A percentile compares a stretch with the other conserved stretches of the same genome.
Evolutionary conservation across 2,888 invertebrate species (phyloP).

Genomic region (Troilus luridus): DNA sequence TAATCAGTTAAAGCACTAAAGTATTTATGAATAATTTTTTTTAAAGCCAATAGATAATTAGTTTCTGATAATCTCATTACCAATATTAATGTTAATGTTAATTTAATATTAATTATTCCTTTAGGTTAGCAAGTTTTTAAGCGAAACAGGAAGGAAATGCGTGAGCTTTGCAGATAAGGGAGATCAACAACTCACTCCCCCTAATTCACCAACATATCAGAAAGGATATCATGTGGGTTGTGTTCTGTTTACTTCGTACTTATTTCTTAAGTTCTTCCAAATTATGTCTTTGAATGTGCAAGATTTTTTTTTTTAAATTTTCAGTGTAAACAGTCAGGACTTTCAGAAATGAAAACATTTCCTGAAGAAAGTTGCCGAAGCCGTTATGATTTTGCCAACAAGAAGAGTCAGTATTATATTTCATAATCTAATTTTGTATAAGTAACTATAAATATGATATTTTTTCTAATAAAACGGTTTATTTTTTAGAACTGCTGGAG

Average conservation of each 20-base stretch:
- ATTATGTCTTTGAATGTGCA: neutral
- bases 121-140: slow-evolving; percentile 80
- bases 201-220: slow-evolving; percentile 66
- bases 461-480: slow-evolving; percentile 53
- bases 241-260: neutral
- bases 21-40: neutral
- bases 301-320: slow-evolving; percentile 11
- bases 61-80: neutral
- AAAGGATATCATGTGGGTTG: slow-evolving; percentile 65
- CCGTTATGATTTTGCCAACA: slow-evolving; percentile 53
- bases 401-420: slow-evolving; percentile 53
- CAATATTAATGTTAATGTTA: neutral
- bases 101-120: slow-evolving; percentile 67
- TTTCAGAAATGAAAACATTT: slow-evolving; percentile 45
- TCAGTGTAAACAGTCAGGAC: slow-evolving; percentile 56
- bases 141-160: slow-evolving; percentile 76
- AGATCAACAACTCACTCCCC: slow-evolving; percentile 68
- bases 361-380: slow-evolving; percentile 58
- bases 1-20: neutral
- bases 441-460: neutral
- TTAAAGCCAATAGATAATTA: neutral
- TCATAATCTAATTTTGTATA: neutral
- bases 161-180: slow-evolving; percentile 81
- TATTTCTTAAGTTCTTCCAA: neutral
- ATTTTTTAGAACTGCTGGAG: slow-evolving; percentile 77